These are phyloP conservation scores for Corticium candelabrum DNA, from an alignment of 37 sponge, comb jelly and placozoan genomes.

Conservation along the genomic window DNA sequence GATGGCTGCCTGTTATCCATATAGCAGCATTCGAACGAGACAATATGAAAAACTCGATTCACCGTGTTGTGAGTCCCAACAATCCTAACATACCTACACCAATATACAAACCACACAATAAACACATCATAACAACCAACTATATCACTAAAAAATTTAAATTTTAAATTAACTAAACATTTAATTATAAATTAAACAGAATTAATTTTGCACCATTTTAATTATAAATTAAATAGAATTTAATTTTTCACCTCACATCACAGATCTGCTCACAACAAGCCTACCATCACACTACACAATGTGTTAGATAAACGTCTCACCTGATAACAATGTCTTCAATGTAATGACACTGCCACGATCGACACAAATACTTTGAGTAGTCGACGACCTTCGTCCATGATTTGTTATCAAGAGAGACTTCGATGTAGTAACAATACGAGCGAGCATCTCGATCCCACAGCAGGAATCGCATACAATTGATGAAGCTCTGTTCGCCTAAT, in stretches of 20 bases:
- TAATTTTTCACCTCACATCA: no score
- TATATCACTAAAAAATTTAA: no score
- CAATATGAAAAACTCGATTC: conserved; percentile 74
- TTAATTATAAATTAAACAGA: no score
- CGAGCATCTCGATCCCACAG: conserved; percentile 90
- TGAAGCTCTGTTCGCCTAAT: conserved; percentile 67
- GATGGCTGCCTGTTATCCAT: conserved; percentile 33
- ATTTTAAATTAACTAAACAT: no score
- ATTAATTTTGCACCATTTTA: no score
- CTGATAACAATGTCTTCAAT: conserved; percentile 52
- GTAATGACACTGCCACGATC: conserved; percentile 78
- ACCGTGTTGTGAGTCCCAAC: conserved; percentile 70
- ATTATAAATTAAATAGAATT: no score
- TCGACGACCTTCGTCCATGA: conserved; percentile 70
- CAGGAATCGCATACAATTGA: conserved; percentile 77
- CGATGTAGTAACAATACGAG: conserved; percentile 67
- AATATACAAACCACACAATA: background rate
- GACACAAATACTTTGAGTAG: conserved; percentile 57
- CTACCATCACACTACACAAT: no score
- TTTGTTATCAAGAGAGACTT: conserved; percentile 67
- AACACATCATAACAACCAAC: no score
- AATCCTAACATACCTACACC: conserved; percentile 54
- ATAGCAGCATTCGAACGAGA: conserved; percentile 65
- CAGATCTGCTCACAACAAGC: no score
- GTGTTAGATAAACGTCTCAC: conserved; percentile 14